Evolutionary conservation across 2,888 invertebrate genomes (phyloP), one percentile per base, ranked within the genome.

Genomic region (Caenorhabditis sp.): DNA sequence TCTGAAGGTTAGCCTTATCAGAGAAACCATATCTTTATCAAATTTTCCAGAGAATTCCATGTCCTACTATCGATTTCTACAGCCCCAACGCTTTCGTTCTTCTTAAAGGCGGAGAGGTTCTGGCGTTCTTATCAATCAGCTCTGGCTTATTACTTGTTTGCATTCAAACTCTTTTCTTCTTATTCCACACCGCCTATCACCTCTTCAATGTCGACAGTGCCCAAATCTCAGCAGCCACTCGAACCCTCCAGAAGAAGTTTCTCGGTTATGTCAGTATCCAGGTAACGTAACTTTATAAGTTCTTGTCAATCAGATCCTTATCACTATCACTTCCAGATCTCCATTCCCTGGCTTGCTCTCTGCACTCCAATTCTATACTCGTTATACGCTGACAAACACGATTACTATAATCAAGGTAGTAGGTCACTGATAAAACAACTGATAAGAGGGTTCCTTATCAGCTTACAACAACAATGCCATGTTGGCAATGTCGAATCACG

Each of bases 371-470:
- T 58, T 15, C 2, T n/a, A 4, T 78, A 53, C 26, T 69, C 78
- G 9, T 40, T 78, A 8, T 65, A 65, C 20, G 62, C 70, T 0
- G 70, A 78, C 28, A 15, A 22, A 28, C 32, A 58, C n/a, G 28
- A 70, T 32, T 78, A 78, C 28, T 78, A 78, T 44, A 65, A 78
- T 60, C 78, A 78, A 47, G 47, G 40, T 22, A 28, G 11, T n/a
- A 6, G 15, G 8, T 40, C 22, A 22, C 18, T 28, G 22, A 22
- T 44, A 24, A 24, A n/a, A 24, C 15, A 40, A 13, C 9, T 40
- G 4, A 40, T 40, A 3, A 40, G n/a, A n/a, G n/a, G n/a, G n/a
- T n/a, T n/a, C n/a, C 15, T 44, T 62, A 44, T 18, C 62, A 71
- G 71, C 62, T 3, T 51, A 32, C 50, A 72, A 72, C 47, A 72